Percentiles rank a stretch among this genome's conserved stretches.
Evolutionary conservation across 2,797 vertebrate species (phyloP).

Genomic region (Chelonia mydas): DNA sequence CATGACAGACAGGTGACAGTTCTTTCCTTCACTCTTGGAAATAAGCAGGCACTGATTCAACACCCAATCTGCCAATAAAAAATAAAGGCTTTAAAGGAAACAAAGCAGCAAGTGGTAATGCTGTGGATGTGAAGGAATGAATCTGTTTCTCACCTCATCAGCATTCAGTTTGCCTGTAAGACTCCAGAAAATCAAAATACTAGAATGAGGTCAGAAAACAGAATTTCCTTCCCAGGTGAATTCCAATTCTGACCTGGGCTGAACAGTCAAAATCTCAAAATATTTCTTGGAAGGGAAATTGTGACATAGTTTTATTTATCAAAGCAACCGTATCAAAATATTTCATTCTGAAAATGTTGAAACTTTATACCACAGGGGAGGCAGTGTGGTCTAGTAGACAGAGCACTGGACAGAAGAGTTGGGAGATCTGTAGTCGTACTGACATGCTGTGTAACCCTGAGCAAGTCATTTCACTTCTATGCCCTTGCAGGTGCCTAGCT

Average conservation of each 20-base stretch:
- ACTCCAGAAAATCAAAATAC: conserved; percentile 22
- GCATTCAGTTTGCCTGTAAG: conserved; percentile 55
- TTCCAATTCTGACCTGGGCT: not conserved
- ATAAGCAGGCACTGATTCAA: conserved; percentile 68
- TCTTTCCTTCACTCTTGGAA: conserved; percentile 63
- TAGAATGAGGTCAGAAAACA: not conserved
- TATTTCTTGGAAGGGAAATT: conserved; percentile 30
- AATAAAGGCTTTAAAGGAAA: conserved; percentile 59
- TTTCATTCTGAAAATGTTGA: not conserved
- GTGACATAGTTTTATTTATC: not conserved
- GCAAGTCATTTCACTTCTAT: not conserved
- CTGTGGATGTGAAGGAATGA: conserved; percentile 65
- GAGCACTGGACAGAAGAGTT: not conserved
- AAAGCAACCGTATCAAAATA: not conserved
- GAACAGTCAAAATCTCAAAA: conserved; percentile 1
- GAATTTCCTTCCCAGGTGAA: conserved; percentile 32
- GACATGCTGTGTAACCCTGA: not conserved
- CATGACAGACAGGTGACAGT: conserved; percentile 46
- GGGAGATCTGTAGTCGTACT: not conserved
- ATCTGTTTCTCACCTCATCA: conserved; percentile 56
- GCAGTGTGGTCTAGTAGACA: not conserved
- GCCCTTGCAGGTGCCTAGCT: not conserved
- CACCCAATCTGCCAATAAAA: conserved; percentile 56
- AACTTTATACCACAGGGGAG: not conserved
- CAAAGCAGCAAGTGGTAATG: conserved; percentile 70